Evolutionary conservation across 1,140 invertebrate genomes (phyloP), one percentile per base, ranked within the genome.

Genomic region (Lordiphosa clarofinis): DNA sequence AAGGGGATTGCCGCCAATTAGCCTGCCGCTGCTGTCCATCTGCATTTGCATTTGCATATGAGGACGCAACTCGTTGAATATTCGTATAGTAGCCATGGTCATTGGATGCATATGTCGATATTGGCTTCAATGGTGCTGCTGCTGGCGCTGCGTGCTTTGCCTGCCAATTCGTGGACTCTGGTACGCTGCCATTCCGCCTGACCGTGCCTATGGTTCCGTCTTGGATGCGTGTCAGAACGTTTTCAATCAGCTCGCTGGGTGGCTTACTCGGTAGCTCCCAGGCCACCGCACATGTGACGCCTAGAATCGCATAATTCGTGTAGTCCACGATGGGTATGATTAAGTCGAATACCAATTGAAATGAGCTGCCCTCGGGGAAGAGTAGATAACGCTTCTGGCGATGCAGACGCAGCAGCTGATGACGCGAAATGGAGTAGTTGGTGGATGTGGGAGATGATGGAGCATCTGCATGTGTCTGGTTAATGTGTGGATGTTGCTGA

Each of bases 301-400:
- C 94, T 56, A 93, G 89, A 5, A 93, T 91, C 63, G 93, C 92
- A 42, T 73, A 88, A 47, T 86, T 89, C 24, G 76, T 88, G 40
- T 87, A 89, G 62, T 87, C 87, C 33, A 89, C 64, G 48, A 89
- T 86, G 53, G 76, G 73, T 69, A 88, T 86, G 62, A 89, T 87
- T 53, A 86, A 68, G 64, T 89, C 87, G 60, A 87, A 89, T 15
- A 88, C 87, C 89, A 94, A 87, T 88, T 93, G 92, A 44, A 95
- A 92, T 52, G 93, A 94, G 68, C 94, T 94, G 47, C 94, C 94
- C 90, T 94, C 94, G 1, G 94, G 93, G 87, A 95, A 95, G 56
- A 94, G 90, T 31, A 95, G 89, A 90, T 95, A 95, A 48, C 94
- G 91, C 75, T 92, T 88, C 24, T 84, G 73, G 3, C 86, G 86